phyloP scores from a whole-genome alignment of 2,888 invertebrate genomes.

The Amblyjoppa fuscipennis region DNA sequence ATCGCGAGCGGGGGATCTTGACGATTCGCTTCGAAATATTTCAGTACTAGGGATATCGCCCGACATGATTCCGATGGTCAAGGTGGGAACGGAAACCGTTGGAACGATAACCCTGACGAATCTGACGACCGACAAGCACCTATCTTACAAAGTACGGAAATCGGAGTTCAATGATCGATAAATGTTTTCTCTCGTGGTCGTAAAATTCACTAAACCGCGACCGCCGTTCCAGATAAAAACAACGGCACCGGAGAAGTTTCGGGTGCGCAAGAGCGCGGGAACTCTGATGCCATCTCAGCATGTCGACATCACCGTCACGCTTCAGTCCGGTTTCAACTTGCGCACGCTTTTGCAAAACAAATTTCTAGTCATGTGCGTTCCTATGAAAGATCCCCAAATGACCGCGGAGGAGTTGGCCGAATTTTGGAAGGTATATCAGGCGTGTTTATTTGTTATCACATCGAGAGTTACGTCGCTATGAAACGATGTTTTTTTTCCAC shows the following conservation, averaged over 20 bases:
- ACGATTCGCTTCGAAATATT: background rate
- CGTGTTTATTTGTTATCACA: background rate
- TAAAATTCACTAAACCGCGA: background rate
- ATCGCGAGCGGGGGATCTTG: background rate
- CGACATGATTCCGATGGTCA: constrained; percentile 90
- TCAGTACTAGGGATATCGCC: constrained; percentile 84
- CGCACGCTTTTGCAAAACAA: constrained; percentile 89
- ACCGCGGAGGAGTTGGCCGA: constrained; percentile 89
- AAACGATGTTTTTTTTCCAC: background rate
- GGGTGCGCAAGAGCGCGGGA: constrained; percentile 96
- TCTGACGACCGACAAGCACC: constrained; percentile 86
- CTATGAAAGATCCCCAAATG: constrained; percentile 87
- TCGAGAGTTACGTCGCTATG: background rate
- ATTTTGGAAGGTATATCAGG: constrained; percentile 89
- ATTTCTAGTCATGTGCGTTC: constrained; percentile 94
- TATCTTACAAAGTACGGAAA: constrained; percentile 89
- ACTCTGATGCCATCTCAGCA: constrained; percentile 89
- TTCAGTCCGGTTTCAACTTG: constrained; percentile 91
- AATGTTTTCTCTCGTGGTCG: constrained; percentile 5
- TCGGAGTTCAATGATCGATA: constrained; percentile 12
- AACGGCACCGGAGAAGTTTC: constrained; percentile 97
- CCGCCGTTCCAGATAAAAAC: constrained; percentile 92
- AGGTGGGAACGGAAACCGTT: constrained; percentile 89
- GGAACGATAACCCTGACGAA: constrained; percentile 91
- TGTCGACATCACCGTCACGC: constrained; percentile 90